Evolutionary conservation across 2,888 invertebrate genomes (phyloP).

Genomic region (Cancer borealis): DNA sequence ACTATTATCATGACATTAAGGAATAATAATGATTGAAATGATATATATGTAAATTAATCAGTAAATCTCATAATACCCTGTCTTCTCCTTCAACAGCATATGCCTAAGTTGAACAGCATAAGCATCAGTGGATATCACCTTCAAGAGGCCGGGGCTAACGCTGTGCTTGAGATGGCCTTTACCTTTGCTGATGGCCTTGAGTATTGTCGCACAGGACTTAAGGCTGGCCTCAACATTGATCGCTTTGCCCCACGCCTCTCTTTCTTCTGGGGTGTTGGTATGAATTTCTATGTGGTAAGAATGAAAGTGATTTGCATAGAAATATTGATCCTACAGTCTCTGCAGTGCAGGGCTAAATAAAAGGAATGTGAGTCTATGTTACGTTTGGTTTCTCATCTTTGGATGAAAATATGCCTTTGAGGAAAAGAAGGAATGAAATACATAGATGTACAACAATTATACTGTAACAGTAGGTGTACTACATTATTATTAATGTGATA

Average conservation of each 20-base stretch:
- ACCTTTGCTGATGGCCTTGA: constrained; percentile 84
- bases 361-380: neutral
- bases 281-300: constrained; percentile 84
- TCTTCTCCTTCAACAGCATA: constrained; percentile 63
- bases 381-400: no score
- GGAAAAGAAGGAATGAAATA: no score
- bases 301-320: neutral
- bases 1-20: no score
- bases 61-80: neutral
- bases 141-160: constrained; percentile 84
- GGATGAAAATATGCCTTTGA: no score
- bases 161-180: constrained; percentile 84
- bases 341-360: neutral
- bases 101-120: constrained; percentile 84
- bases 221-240: constrained; percentile 83
- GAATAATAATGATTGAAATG: no score
- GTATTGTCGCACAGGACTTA: constrained; percentile 82
- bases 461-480: no score
- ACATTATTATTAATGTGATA: no score
- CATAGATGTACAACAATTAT: no score
- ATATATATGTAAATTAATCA: no score
- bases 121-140: constrained; percentile 85
- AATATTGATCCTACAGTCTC: neutral
- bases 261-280: constrained; percentile 84
- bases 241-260: constrained; percentile 84